Evolutionary conservation across 2,888 invertebrate species (phyloP).

Genomic region (Alitta virens): DNA sequence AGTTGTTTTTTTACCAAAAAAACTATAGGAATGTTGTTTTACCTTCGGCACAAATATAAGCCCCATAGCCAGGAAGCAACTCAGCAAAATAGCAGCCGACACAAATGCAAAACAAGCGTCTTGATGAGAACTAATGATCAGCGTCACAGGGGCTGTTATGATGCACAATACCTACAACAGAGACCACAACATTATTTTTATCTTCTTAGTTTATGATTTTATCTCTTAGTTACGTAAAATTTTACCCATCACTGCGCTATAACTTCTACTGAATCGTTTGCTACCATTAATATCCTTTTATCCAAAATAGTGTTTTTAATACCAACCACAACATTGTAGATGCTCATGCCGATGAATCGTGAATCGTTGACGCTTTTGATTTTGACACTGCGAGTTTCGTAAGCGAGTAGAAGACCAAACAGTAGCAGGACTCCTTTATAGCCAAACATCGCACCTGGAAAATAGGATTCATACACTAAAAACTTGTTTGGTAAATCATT

Average conservation of each 20-base stretch:
- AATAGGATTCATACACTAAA: neutral
- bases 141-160: slow-evolving; percentile 95
- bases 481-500: too few relatives aligned
- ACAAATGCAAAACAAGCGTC: slow-evolving; percentile 97
- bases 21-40: too few relatives aligned
- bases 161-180: slow-evolving; percentile 73
- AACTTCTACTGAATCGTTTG: too few relatives aligned
- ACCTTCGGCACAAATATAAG: slow-evolving; percentile 97
- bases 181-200: too few relatives aligned
- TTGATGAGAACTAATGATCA: slow-evolving; percentile 95
- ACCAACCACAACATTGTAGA: slow-evolving; percentile 91
- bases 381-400: slow-evolving; percentile 96
- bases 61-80: slow-evolving; percentile 97
- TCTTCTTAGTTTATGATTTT: too few relatives aligned
- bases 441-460: slow-evolving; percentile 85
- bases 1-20: too few relatives aligned
- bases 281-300: too few relatives aligned
- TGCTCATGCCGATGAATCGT: slow-evolving; percentile 97
- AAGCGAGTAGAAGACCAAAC: slow-evolving; percentile 95
- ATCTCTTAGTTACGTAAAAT: too few relatives aligned
- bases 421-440: slow-evolving; percentile 95
- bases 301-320: too few relatives aligned
- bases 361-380: slow-evolving; percentile 95
- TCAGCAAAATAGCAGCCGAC: slow-evolving; percentile 92
- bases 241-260: too few relatives aligned